phyloP scores from a whole-genome alignment of 2,888 invertebrate species.

The Polydrusus cervinus region DNA sequence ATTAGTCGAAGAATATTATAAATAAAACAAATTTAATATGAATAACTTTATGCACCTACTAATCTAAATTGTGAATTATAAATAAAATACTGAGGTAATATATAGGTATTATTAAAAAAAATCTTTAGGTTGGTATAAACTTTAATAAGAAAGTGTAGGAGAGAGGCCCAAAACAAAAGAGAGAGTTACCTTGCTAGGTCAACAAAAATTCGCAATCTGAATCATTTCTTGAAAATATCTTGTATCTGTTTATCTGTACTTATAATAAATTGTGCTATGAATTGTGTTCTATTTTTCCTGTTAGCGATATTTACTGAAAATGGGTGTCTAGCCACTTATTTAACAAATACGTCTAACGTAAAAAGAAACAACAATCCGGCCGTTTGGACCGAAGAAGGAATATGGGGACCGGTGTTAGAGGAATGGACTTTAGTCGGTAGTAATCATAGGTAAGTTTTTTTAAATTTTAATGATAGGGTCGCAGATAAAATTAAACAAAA shows the following conservation, averaged over 20 bases:
- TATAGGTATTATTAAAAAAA: neutral
- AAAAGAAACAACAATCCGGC: conserved; percentile 61
- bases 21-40: neutral
- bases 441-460: conserved; percentile 63
- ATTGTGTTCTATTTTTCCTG: neutral
- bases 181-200: conserved; percentile 18
- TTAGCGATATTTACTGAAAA: conserved; percentile 25
- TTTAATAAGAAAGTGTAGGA: conserved; percentile 1
- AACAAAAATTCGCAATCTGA: neutral
- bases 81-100: neutral
- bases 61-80: neutral
- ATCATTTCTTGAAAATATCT: neutral
- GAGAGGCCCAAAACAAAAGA: conserved; percentile 26
- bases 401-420: conserved; percentile 78
- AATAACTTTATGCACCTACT: neutral
- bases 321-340: conserved; percentile 55
- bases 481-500: too few relatives aligned
- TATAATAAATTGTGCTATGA: neutral
- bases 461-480: too few relatives aligned
- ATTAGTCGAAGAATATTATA: neutral
- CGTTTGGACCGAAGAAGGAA: conserved; percentile 68
- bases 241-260: too few relatives aligned
- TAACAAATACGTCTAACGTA: conserved; percentile 55
- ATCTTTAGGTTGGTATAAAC: too few relatives aligned
- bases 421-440: conserved; percentile 74